Conservation (phyloP, 2,797 vertebrate species). For the Phrynocephalus vlangalii region DNA sequence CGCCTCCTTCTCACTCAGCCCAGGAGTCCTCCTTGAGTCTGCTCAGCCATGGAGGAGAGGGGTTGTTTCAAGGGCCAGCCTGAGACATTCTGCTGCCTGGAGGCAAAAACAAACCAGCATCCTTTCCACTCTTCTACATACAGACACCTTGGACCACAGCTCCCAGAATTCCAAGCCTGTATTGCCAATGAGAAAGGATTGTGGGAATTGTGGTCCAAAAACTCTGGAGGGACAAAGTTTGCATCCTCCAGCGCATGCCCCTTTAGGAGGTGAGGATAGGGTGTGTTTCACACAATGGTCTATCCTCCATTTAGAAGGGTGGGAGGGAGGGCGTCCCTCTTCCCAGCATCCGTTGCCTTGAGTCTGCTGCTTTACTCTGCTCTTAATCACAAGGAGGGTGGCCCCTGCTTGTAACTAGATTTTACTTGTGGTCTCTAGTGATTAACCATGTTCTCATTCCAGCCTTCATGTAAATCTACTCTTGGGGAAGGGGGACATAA, state of each 20-base stretch:
- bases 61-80: neutral
- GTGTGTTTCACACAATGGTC: neutral
- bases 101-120: neutral
- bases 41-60: neutral
- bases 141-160: neutral
- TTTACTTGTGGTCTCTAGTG: neutral
- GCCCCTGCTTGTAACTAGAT: neutral
- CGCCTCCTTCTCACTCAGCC: neutral
- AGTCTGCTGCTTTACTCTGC: neutral
- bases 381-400: neutral
- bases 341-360: neutral
- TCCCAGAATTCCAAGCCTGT: too few species aligned
- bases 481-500: too few species aligned
- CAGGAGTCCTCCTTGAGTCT: neutral
- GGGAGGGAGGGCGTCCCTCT: neutral
- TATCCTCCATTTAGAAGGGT: neutral
- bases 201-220: too few species aligned
- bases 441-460: neutral
- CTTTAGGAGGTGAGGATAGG: neutral
- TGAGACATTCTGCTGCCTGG: neutral
- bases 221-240: too few species aligned
- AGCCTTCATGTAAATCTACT: neutral
- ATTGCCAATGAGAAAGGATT: too few species aligned
- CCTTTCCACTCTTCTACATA: neutral
- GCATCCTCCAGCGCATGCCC: neutral